Evolutionary conservation across 2,113 vertebrate genomes (phyloP).

Genomic region (Felis catus): DNA sequence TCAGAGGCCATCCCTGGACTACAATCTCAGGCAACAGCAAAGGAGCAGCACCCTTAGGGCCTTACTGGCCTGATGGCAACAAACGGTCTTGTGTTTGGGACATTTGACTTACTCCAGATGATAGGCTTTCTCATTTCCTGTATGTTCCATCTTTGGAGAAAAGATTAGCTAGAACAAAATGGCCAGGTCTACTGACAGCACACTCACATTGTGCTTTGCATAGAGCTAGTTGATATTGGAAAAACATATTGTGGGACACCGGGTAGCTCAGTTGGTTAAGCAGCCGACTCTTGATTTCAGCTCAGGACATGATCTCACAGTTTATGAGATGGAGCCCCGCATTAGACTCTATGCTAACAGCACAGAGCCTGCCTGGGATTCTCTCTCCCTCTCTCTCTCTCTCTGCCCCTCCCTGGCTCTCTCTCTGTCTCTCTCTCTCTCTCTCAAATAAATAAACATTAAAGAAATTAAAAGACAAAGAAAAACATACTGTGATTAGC

Average conservation of each 20-base stretch:
- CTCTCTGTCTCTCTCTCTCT: no score
- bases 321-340: no score
- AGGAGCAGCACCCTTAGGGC: not conserved
- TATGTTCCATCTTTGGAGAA: not conserved
- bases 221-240: not conserved
- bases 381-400: no score
- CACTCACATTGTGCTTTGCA: not conserved
- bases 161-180: not conserved
- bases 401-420: no score
- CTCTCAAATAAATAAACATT: no score
- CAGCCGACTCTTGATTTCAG: no score
- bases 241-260: not conserved
- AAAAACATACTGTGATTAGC: not conserved
- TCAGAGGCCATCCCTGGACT: not conserved
- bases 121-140: not conserved
- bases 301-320: no score
- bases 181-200: not conserved
- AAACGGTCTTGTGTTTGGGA: not conserved
- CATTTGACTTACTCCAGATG: not conserved
- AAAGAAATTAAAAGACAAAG: no score
- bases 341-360: no score
- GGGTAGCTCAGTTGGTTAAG: no score
- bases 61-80: not conserved
- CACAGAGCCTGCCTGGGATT: no score
- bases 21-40: rapidly evolving